A percentile compares a stretch with the other conserved stretches of the same genome.
Evolutionary conservation across 1,140 invertebrate species (phyloP).

Genomic region (Zophobas morio): DNA sequence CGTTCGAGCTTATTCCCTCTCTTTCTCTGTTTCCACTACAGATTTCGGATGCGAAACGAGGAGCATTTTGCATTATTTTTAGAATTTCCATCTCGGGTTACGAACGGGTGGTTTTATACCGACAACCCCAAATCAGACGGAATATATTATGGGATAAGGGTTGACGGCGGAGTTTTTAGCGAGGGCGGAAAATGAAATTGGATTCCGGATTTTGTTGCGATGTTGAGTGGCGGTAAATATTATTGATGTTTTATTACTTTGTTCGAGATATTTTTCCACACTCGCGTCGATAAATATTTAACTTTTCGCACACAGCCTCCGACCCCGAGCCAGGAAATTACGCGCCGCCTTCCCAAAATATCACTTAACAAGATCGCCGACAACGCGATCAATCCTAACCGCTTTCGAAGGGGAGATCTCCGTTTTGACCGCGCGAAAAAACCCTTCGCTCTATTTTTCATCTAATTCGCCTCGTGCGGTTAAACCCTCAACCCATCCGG

Average conservation of each 20-base stretch:
- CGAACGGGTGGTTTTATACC: conserved; percentile 49
- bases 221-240: conserved; percentile 49
- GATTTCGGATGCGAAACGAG: conserved; percentile 46
- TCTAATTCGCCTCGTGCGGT: background rate
- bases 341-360: too few relatives aligned
- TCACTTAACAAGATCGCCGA: too few relatives aligned
- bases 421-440: too few relatives aligned
- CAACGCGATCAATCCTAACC: too few relatives aligned
- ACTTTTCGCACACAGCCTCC: background rate
- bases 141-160: conserved; percentile 53
- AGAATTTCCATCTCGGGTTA: conserved; percentile 53
- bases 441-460: too few relatives aligned
- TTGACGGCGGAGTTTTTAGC: conserved; percentile 49
- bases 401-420: too few relatives aligned
- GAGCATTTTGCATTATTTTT: conserved; percentile 52
- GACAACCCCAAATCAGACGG: conserved; percentile 51
- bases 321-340: too few relatives aligned
- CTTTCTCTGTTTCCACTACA: conserved; percentile 36
- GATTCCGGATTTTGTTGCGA: conserved; percentile 51
- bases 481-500: background rate
- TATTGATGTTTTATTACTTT: conserved; percentile 51
- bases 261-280: background rate
- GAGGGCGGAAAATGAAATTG: conserved; percentile 53
- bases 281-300: background rate
- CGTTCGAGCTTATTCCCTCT: conserved; percentile 45